These are phyloP conservation scores for Parazoanthus darwini DNA, from an alignment of 92 coral and sea anemone genomes.

Conservation along the genomic window DNA sequence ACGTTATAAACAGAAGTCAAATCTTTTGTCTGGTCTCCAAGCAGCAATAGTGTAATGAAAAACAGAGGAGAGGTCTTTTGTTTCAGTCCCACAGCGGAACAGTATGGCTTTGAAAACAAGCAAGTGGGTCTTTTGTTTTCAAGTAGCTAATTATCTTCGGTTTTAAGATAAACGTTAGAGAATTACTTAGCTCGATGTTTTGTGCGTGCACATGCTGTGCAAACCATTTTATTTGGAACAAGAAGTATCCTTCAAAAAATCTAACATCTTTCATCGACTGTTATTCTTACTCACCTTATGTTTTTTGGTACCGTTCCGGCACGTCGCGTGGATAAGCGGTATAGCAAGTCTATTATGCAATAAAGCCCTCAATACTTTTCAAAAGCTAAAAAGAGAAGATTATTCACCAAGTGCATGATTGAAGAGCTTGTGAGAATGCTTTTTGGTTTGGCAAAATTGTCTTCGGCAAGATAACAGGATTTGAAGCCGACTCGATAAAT, in stretches of 20 bases:
- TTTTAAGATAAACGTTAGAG: not conserved
- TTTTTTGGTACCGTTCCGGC: no score
- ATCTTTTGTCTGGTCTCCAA: constrained; percentile 1
- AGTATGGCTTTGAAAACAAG: not conserved
- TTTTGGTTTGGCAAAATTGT: no score
- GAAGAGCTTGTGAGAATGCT: no score
- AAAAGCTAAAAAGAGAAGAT: not conserved
- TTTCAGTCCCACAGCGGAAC: not conserved
- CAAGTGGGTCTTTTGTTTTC: not conserved
- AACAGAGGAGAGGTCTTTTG: not conserved
- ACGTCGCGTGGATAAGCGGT: no score
- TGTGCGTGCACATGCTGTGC: not conserved
- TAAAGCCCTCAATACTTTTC: no score
- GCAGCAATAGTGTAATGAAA: not conserved
- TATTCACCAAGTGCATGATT: no score
- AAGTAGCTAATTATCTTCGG: not conserved
- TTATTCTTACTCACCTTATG: no score
- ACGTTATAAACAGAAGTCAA: not conserved
- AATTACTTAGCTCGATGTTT: no score
- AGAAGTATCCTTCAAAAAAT: not conserved
- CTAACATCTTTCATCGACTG: no score
- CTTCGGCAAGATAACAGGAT: not conserved
- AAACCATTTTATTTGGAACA: not conserved
- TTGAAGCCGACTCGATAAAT: not conserved
- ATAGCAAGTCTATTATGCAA: no score